These are phyloP conservation scores for Myanophis thanlyinensis DNA, from an alignment of 2,113 vertebrate genomes.

Conservation along the genomic window DNA sequence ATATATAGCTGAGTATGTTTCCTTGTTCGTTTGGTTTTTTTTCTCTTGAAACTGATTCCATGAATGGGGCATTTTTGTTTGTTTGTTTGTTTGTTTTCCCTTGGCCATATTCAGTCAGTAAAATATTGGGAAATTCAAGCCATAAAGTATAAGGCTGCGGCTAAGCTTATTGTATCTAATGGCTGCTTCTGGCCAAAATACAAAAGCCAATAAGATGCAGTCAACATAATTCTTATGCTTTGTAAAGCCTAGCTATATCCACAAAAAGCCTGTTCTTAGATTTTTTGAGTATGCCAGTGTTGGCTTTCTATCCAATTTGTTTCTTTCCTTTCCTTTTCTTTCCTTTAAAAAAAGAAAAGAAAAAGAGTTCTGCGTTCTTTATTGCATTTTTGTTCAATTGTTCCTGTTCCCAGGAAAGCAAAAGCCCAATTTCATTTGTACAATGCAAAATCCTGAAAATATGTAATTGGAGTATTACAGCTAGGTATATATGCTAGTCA, in stretches of 20 bases:
- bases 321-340: neutral
- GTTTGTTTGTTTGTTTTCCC: slow-evolving; percentile 25
- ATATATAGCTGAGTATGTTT: slow-evolving; percentile 54
- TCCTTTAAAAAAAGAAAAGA: no score
- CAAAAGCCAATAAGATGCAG: neutral
- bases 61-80: neutral
- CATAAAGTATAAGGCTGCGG: slow-evolving; percentile 14
- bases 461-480: neutral
- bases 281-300: neutral
- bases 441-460: neutral
- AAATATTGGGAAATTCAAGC: slow-evolving; percentile 27
- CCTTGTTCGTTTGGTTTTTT: neutral
- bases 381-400: neutral
- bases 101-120: slow-evolving; percentile 20
- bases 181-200: slow-evolving; percentile 9
- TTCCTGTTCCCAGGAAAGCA: neutral
- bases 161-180: slow-evolving; percentile 24
- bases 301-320: neutral
- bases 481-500: neutral
- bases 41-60: slow-evolving; percentile 27
- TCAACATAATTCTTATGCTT: neutral
- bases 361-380: neutral
- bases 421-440: neutral
- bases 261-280: neutral
- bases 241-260: neutral